Base-by-base conservation (phyloP, 2,797 vertebrate species). In the Microcaecilia unicolor region DNA sequence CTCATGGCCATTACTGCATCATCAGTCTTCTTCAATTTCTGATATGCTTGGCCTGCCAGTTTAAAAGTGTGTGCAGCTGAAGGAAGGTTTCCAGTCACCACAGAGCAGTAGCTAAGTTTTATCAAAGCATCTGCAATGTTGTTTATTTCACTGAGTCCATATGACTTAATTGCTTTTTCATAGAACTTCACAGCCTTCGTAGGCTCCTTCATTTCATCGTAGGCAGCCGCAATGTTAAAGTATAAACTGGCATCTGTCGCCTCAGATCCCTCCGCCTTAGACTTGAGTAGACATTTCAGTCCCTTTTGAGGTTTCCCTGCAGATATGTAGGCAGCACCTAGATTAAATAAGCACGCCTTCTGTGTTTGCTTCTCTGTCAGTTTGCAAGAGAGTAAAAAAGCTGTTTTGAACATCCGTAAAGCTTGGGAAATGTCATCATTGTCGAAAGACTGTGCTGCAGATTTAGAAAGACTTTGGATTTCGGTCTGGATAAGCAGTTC, bases 161-260 rank as follows among this genome's bases (percentile, higher is more conserved):
- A 8, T 22, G 30, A 17, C 18, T 7, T 43, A 13, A 19, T 8
- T n/a, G 44, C 35, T 33, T 10, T 63, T 51, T 31, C 5, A 29
- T 56, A 53, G 35, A 34, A 16, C 1, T 8, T 39, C 1, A 9
- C 2, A 1, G 46, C 30, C 56, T 55, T 61, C 7, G 25, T 26
- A 15, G 37, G 25, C 8, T 44, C 37, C 3, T 42, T 41, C 43
- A 47, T 37, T 33, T 41, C 10, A 14, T 44, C 13, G 2, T 53
- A 48, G 23, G 23, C 24, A 9, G 22, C 32, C 0, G 7, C 22
- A 14, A 31, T 24, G 33, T 55, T 58, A 29, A 67, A 55, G 39
- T 34, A 37, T 9, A 22, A 21, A 29, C 46, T 10, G 0, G 15
- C 34, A 2, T 52, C 24, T 21, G 28, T 30, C 6, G 26, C 17